Conservation (phyloP, 1,140 invertebrate genomes). For the Drosophila kikkawai region DNA sequence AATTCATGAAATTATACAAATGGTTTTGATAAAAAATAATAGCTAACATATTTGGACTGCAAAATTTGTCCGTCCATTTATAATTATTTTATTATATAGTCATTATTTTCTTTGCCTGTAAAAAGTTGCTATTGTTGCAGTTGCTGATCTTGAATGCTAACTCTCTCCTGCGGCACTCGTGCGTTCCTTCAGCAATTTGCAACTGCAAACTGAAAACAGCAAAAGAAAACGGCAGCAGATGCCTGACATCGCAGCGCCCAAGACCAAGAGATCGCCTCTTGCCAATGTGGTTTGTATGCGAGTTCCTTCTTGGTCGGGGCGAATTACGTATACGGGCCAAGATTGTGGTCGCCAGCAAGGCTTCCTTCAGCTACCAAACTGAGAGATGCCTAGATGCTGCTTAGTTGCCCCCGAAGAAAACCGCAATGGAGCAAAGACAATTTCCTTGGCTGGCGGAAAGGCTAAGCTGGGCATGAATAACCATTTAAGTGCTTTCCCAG, state of each 20-base stretch:
- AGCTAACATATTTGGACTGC: no score
- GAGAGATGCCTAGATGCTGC: conserved; percentile 2
- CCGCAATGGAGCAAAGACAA: conserved; percentile 64
- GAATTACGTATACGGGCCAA: conserved; percentile 79
- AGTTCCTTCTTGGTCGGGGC: conserved; percentile 74
- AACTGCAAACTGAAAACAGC: conserved; percentile 24
- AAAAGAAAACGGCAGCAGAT: conserved; percentile 49
- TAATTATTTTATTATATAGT: no score
- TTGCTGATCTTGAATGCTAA: conserved; percentile 9
- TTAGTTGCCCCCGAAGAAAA: conserved; percentile 27
- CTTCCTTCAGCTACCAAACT: conserved; percentile 62
- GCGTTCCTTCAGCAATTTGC: conserved; percentile 81
- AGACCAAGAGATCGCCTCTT: conserved; percentile 4
- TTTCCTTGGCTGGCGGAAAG: conserved; percentile 72
- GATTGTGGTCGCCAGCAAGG: conserved; percentile 62
- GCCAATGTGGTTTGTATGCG: conserved; percentile 48
- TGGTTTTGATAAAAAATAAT: no score
- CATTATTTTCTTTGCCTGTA: not conserved
- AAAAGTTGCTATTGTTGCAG: conserved; percentile 16
- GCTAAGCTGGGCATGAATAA: conserved; percentile 71
- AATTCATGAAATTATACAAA: not conserved
- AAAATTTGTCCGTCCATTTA: no score
- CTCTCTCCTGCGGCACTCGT: conserved; percentile 74
- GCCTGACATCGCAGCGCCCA: conserved; percentile 60
- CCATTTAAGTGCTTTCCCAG: conserved; percentile 82